Percentiles rank a stretch among this genome's conserved stretches.
phyloP scores from a whole-genome alignment of 2,797 vertebrate genomes.

The Sebastes iracundus region DNA sequence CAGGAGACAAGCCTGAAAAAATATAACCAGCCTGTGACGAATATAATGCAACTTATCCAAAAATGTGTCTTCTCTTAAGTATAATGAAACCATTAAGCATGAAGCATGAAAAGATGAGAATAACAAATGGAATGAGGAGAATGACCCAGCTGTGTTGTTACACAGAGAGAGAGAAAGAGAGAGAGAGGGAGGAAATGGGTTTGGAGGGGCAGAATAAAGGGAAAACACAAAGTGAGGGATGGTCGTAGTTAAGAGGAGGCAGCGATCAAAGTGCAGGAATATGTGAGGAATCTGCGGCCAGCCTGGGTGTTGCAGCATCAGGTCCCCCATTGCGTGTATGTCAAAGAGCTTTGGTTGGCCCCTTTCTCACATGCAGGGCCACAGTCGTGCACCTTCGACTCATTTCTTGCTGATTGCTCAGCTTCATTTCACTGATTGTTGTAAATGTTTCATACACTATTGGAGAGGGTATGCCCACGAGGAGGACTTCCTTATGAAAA shows the following conservation, averaged over 20 bases:
- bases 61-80: constrained; percentile 60
- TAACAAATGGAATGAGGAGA: constrained; percentile 48
- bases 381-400: constrained; percentile 31
- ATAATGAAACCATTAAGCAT: constrained; percentile 67
- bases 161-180: not conserved
- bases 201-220: constrained; percentile 28
- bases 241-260: constrained; percentile 27
- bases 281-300: constrained; percentile 5
- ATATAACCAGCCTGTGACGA: constrained; percentile 37
- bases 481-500: constrained; percentile 71
- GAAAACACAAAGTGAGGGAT: constrained; percentile 37
- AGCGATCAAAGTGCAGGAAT: constrained; percentile 44
- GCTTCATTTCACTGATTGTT: constrained; percentile 64
- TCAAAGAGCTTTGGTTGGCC: constrained; percentile 28
- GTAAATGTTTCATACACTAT: constrained; percentile 73
- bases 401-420: constrained; percentile 57
- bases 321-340: constrained; percentile 30
- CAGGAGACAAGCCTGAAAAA: constrained; percentile 39
- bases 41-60: constrained; percentile 57
- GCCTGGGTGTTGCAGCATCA: constrained; percentile 13
- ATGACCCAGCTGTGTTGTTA: constrained; percentile 60
- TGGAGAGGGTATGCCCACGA: constrained; percentile 59
- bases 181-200: not conserved
- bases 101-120: constrained; percentile 62
- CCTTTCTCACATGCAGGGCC: constrained; percentile 23